Base-by-base conservation (phyloP, 2,113 vertebrate species). In the Sus scrofa region DNA sequence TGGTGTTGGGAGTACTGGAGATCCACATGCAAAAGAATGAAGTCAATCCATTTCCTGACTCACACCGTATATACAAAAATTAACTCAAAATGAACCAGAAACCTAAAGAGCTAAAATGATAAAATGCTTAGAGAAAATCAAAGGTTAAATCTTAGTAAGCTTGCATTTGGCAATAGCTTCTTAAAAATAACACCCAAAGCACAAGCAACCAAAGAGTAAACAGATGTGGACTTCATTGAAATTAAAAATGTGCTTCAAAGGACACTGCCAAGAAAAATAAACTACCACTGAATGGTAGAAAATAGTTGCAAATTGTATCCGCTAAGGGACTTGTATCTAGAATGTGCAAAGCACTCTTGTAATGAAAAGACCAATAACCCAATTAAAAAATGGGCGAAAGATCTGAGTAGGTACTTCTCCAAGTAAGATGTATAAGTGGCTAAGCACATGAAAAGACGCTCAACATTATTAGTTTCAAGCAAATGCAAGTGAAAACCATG, bases 121-220 rank as follows among this genome's bases (percentile, higher is more conserved):
- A 65, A 82, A 63, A 89, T 67, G n/a, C 77, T 74, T 74, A 16
- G 58, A 52, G 73, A 60, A 73, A 88, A 63, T 63, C 30, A 34
- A 32, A n/a, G n/a, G n/a, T n/a, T 88, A 54, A 54, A 94, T 74
- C 77, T 82, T 82, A 62, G 30, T 62, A 82, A 94, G 24, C 58
- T 82, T 44, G 27, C 63, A 44, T 89, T 62, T 89, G 67, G n/a
- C 39, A 73, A 52, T 39, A 87, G 44, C 44, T 44, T 19, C 73
- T 73, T 63, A 70, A 81, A 71, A 37, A 60, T 62, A 87, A 60
- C 37, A 71, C 56, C 32, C 37, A 62, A 62, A 87, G 56, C 75
- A 81, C 10, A 88, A 82, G 39, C 12, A 63, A 62, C 32, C 39
- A 73, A 81, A 79, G 44, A 81, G 79, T 30, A 54, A 54, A 54